Percentiles rank a stretch among this genome's conserved stretches.
Conservation (phyloP, 2,113 vertebrate species). For the Pachycephala philippinensis region DNA sequence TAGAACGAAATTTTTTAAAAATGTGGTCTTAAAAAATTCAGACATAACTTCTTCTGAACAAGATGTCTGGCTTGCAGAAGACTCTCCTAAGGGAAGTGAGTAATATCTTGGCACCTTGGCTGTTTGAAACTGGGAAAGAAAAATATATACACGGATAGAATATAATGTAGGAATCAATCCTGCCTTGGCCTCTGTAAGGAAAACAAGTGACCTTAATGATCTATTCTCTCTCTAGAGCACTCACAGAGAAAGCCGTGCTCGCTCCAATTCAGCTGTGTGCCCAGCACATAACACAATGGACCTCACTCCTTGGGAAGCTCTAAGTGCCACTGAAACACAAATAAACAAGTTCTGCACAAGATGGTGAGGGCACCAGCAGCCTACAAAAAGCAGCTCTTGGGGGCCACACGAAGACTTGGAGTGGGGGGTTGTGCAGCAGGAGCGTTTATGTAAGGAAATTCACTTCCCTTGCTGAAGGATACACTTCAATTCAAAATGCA, state of each 20-base stretch:
- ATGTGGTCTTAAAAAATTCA: background rate
- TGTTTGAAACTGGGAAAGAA: background rate
- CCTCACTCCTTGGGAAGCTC: conserved; percentile 50
- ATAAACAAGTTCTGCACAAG: conserved; percentile 61
- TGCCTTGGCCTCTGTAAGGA: conserved; percentile 43
- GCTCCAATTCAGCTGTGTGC: conserved; percentile 51
- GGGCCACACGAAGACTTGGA: conserved; percentile 7
- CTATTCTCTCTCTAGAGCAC: conserved; percentile 67
- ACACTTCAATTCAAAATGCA: background rate
- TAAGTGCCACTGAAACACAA: conserved; percentile 53
- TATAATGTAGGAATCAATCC: conserved; percentile 57
- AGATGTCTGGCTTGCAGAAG: background rate
- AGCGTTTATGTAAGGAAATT: background rate
- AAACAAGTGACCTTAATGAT: conserved; percentile 67
- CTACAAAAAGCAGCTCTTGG: conserved; percentile 41
- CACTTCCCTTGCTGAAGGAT: background rate
- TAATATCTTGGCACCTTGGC: background rate
- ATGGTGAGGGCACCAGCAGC: conserved; percentile 52
- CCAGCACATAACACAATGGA: conserved; percentile 50
- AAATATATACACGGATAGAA: conserved; percentile 33
- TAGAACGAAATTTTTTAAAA: background rate
- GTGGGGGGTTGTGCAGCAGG: background rate
- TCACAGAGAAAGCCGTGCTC: conserved; percentile 53
- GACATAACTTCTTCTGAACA: background rate
- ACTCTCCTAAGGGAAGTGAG: background rate